Evolutionary conservation across 2,113 vertebrate genomes (phyloP), one percentile per base, ranked within the genome.

Genomic region (Colinus virginianus): DNA sequence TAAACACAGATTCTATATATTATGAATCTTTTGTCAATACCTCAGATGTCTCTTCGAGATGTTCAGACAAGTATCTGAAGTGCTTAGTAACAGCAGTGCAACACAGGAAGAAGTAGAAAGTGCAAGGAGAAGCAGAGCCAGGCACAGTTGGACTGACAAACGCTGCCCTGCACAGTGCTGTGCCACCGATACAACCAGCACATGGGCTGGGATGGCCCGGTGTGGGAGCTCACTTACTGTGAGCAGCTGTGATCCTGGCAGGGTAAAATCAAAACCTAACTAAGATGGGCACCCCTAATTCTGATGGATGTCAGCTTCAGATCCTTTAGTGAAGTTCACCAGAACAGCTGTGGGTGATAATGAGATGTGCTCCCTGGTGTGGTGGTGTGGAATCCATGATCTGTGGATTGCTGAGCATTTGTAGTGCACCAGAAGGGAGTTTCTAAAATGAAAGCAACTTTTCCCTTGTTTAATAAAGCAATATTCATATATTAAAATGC

Each of bases 381-480:
- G 21, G 32, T 0, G 36, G 30, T 26, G 53, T 67, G 30, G 5
- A 53, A 25, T 3, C 58, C 58, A 23, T 6, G 36, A 28, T 3
- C 51, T 25, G 10, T 38, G 76, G 11, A 6, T n/a, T 22, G 25
- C 11, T 88, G 63, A 53, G 53, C 46, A 49, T 22, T 49, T 34
- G 5, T 2, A 30, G 0, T 1, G 40, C 49, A 48, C 23, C 70
- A 66, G 62, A 67, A 58, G 3, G 46, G 3, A 28, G 7, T 4
- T 10, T 75, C 36, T 42, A 70, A 51, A 82, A 66, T 25, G 20
- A 78, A 75, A 78, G 30, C 45, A 84, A 14, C 11, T 75, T 55
- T n/a, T 68, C 51, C 36, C 46, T 26, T 25, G 46, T 84, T 62
- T 67, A 81, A 23, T 62, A 58, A 46, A 70, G 23, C 7, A 9